Evolutionary conservation across 2,888 invertebrate species (phyloP).

Genomic region (Aporophyla nigra): DNA sequence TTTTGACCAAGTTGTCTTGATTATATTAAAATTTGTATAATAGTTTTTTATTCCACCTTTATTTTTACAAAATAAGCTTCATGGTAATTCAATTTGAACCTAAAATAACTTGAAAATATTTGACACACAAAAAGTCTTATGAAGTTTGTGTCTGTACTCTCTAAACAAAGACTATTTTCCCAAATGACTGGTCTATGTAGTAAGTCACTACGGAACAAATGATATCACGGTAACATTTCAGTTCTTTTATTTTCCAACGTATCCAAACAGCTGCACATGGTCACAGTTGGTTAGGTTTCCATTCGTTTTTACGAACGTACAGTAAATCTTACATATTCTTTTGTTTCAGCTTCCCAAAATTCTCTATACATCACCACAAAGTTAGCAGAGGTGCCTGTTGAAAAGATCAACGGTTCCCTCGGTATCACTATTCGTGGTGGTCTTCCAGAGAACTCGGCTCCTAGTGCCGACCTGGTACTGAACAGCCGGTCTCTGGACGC

Average conservation of each 20-base stretch:
- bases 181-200: background rate
- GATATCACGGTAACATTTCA: conserved; percentile 13
- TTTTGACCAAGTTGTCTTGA: too few species aligned
- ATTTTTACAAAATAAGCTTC: background rate
- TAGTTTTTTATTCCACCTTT: too few species aligned
- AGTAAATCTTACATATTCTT: conserved; percentile 20
- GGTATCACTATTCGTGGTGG: conserved; percentile 97
- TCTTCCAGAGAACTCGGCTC: conserved; percentile 90
- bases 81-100: background rate
- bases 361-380: conserved; percentile 94
- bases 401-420: conserved; percentile 95
- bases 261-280: conserved; percentile 3
- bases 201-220: conserved; percentile 4
- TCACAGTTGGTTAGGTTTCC: conserved; percentile 22
- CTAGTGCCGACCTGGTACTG: conserved; percentile 91
- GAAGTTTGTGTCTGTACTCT: background rate
- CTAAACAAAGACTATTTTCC: background rate
- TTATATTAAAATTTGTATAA: background rate
- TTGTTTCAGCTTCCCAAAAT: conserved; percentile 92
- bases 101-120: background rate
- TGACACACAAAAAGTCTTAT: too few species aligned
- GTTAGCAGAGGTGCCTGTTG: conserved; percentile 95
- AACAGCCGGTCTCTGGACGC: conserved; percentile 91
- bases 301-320: conserved; percentile 25
- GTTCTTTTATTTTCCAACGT: conserved; percentile 28